Evolutionary conservation across 1,140 invertebrate genomes (phyloP).

Genomic region (Neotoxoptera formosana): DNA sequence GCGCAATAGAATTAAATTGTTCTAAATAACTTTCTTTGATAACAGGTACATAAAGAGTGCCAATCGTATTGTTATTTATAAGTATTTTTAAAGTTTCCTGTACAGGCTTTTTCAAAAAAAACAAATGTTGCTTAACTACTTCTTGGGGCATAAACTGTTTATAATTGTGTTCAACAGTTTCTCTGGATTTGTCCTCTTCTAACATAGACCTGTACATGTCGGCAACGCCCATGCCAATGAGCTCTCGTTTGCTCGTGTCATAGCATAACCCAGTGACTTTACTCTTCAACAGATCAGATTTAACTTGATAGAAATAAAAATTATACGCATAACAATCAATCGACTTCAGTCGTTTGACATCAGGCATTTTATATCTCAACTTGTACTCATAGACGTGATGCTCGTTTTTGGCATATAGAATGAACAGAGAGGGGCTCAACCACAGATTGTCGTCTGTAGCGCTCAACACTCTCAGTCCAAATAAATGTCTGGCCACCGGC

Average conservation of each 20-base stretch:
- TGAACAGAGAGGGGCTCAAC: conserved; percentile 68
- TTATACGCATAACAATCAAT: conserved; percentile 79
- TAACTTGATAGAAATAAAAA: conserved; percentile 86
- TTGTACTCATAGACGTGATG: conserved; percentile 74
- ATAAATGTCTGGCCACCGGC: conserved; percentile 78
- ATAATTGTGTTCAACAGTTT: conserved; percentile 77
- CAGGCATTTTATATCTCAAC: conserved; percentile 77
- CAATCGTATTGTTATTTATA: conserved; percentile 63
- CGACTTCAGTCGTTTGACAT: conserved; percentile 70
- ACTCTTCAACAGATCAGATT: conserved; percentile 79
- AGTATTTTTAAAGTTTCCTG: conserved; percentile 69
- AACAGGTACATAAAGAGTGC: conserved; percentile 69
- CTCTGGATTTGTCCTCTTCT: conserved; percentile 72
- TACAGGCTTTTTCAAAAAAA: conserved; percentile 79
- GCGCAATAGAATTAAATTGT: conserved; percentile 78
- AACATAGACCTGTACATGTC: conserved; percentile 84
- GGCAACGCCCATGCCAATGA: conserved; percentile 81
- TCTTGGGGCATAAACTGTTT: conserved; percentile 83
- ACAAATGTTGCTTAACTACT: conserved; percentile 74
- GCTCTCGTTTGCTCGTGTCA: conserved; percentile 75
- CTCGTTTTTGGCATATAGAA: conserved; percentile 47
- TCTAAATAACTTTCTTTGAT: conserved; percentile 81
- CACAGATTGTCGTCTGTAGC: conserved; percentile 70
- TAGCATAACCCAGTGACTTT: conserved; percentile 80
- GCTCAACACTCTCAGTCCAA: conserved; percentile 74